phyloP scores from a whole-genome alignment of 2,797 vertebrate species.

The Podargus strigoides region DNA sequence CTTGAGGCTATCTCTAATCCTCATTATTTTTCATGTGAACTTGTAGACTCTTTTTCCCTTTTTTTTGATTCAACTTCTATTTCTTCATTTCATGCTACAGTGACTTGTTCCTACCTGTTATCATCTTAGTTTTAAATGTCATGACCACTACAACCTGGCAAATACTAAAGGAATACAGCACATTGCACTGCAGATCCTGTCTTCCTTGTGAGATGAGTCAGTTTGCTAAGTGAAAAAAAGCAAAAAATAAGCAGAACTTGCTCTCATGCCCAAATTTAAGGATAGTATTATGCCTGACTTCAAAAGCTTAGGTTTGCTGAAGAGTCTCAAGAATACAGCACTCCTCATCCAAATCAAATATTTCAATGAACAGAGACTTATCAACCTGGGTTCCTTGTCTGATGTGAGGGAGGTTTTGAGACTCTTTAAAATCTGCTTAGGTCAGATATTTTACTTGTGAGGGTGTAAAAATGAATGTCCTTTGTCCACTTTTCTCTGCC shows the following conservation, averaged over 20 bases:
- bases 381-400: background rate
- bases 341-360: background rate
- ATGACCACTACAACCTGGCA: background rate
- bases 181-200: background rate
- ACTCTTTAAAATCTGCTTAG: background rate
- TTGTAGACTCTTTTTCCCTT: background rate
- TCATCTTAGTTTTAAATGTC: background rate
- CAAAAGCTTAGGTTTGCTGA: background rate
- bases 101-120: background rate
- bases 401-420: background rate
- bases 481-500: background rate
- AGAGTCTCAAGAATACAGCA: background rate
- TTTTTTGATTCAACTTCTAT: background rate
- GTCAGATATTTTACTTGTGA: background rate
- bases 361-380: background rate
- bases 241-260: background rate
- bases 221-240: background rate
- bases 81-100: background rate
- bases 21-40: background rate
- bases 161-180: background rate
- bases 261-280: background rate
- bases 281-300: background rate
- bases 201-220: background rate
- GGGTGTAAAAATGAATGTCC: background rate
- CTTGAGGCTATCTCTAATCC: background rate